These are phyloP conservation scores for Bolborhynchus lineola DNA, from an alignment of 2,113 vertebrate genomes.

Conservation along the genomic window DNA sequence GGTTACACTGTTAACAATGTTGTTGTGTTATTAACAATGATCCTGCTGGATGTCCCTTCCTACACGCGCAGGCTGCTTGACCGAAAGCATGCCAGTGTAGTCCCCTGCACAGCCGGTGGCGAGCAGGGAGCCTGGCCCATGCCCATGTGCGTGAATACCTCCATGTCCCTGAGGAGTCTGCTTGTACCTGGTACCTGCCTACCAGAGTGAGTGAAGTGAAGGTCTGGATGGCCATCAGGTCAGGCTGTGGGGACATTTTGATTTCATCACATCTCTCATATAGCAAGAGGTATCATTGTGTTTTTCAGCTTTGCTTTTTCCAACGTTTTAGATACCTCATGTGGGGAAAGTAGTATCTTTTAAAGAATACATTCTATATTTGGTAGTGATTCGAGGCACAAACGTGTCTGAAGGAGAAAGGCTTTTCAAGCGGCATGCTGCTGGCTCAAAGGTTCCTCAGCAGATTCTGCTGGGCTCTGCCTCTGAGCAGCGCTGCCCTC, in stretches of 20 bases:
- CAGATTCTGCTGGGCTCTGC: slow-evolving; percentile 14
- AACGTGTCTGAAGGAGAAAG: slow-evolving; percentile 26
- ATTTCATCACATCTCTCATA: not conserved
- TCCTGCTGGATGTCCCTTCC: not conserved
- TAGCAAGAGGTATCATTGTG: not conserved
- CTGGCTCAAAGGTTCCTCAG: slow-evolving; percentile 43
- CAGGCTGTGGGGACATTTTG: not conserved
- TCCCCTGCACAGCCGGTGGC: accelerated
- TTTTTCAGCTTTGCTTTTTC: slow-evolving; percentile 21
- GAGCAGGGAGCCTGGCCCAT: accelerated
- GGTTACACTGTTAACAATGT: not conserved
- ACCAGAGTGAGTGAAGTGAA: not conserved
- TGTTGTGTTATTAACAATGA: not conserved
- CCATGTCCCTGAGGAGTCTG: not conserved
- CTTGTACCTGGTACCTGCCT: accelerated
- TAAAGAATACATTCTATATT: slow-evolving; percentile 45
- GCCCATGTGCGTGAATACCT: accelerated
- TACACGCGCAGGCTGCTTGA: not conserved
- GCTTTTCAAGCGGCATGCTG: slow-evolving; percentile 33
- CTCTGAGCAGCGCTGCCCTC: slow-evolving; percentile 16
- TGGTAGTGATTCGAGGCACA: not conserved
- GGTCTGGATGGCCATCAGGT: not conserved
- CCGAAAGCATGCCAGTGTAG: accelerated
- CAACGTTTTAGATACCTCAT: slow-evolving; percentile 18
- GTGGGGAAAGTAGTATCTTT: slow-evolving; percentile 27